phyloP scores from a whole-genome alignment of 2,113 vertebrate species.

The Morone chrysops region DNA sequence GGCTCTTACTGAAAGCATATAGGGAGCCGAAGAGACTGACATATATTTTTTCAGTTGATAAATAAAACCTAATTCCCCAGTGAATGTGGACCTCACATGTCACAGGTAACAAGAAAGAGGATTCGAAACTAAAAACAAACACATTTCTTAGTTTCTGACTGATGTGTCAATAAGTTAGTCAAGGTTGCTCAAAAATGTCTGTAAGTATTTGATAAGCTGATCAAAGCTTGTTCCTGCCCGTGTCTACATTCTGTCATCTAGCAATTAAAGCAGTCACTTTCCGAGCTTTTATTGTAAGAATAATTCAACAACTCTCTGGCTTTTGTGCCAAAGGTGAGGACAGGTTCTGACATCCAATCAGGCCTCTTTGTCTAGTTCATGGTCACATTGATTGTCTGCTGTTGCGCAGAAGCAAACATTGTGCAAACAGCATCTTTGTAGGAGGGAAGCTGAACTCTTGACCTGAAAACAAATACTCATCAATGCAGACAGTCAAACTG shows the following conservation, averaged over 20 bases:
- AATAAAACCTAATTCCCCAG: slow-evolving; percentile 8
- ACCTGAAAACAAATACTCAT: slow-evolving; percentile 37
- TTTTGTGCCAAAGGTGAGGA: neutral
- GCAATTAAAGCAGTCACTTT: neutral
- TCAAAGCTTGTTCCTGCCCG: neutral
- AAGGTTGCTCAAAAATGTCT: neutral
- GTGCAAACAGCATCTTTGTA: slow-evolving; percentile 30
- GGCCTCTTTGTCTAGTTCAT: slow-evolving; percentile 37
- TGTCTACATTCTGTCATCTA: neutral
- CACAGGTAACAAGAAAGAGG: slow-evolving; percentile 9
- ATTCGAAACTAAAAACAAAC: neutral
- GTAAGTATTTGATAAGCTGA: neutral
- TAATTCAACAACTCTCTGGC: too few relatives aligned
- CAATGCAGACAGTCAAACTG: slow-evolving; percentile 25
- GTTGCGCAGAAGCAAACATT: slow-evolving; percentile 35
- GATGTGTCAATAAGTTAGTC: neutral
- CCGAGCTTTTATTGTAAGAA: neutral
- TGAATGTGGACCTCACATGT: slow-evolving; percentile 6
- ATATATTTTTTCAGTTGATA: slow-evolving; percentile 14
- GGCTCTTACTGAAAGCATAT: slow-evolving; percentile 32
- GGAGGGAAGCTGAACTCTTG: slow-evolving; percentile 19
- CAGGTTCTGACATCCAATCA: slow-evolving; percentile 9
- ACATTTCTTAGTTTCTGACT: neutral
- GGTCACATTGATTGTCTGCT: slow-evolving; percentile 19
- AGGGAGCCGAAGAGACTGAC: neutral